These are phyloP conservation scores for Pristionchus maxplancki DNA, from an alignment of 2,888 invertebrate species.

Conservation along the genomic window DNA sequence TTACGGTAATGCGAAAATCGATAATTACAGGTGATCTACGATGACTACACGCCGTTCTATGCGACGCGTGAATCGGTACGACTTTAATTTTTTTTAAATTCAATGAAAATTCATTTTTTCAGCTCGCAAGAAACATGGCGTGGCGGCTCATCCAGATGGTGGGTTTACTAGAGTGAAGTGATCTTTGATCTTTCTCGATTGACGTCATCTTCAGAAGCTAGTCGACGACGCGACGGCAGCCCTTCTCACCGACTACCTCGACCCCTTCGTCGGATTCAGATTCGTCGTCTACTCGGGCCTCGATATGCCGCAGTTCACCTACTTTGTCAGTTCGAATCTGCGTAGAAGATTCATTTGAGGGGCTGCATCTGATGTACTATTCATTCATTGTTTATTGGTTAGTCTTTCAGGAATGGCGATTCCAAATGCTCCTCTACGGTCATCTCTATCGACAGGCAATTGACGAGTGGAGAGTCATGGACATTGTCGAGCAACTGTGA, in stretches of 20 bases:
- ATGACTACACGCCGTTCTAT: slow-evolving; percentile 33
- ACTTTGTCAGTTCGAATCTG: background rate
- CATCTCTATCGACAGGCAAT: background rate
- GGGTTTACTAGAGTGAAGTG: background rate
- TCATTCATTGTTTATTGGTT: no score
- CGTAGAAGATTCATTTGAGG: background rate
- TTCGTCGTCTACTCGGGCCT: slow-evolving; percentile 12
- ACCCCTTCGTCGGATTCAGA: background rate
- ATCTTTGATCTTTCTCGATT: background rate
- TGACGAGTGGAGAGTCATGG: background rate
- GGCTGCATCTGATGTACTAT: background rate
- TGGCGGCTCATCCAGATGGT: background rate
- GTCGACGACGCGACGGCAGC: background rate
- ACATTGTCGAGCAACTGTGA: slow-evolving; percentile 12
- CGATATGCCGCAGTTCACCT: background rate
- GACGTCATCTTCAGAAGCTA: background rate
- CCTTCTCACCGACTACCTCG: background rate
- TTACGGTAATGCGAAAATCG: background rate
- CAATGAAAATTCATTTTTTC: background rate
- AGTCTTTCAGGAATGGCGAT: background rate
- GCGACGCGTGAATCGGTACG: background rate
- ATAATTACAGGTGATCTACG: slow-evolving; percentile 30
- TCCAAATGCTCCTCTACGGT: background rate
- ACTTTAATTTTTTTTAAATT: background rate
- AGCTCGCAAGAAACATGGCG: background rate